Evolutionary conservation across 2,797 vertebrate genomes (phyloP).

Genomic region (Hipposideros larvatus): DNA sequence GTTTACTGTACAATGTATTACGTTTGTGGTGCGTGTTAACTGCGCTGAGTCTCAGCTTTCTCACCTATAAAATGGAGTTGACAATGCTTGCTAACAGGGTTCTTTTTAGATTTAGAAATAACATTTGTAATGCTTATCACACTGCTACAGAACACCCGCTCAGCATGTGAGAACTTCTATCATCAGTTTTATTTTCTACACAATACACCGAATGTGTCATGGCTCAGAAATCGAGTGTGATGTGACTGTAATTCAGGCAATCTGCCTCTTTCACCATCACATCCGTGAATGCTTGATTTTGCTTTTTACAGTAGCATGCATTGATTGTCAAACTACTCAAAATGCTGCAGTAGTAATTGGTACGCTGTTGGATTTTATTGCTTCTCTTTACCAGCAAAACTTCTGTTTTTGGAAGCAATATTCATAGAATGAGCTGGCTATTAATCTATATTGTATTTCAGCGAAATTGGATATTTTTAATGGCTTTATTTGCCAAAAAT

Average conservation of each 20-base stretch:
- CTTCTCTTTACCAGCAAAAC: conserved; percentile 58
- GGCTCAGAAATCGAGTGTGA: not conserved
- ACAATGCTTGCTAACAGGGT: not conserved
- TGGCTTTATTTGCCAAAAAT: conserved; percentile 54
- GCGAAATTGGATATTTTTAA: conserved; percentile 59
- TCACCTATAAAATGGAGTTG: not conserved
- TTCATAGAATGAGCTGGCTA: conserved; percentile 70
- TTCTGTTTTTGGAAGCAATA: conserved; percentile 68
- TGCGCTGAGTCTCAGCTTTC: not conserved
- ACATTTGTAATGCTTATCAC: not conserved
- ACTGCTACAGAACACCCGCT: fast-evolving
- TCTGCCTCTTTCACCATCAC: not conserved
- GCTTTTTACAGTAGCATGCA: not conserved
- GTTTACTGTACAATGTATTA: fast-evolving
- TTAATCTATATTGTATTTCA: conserved; percentile 67
- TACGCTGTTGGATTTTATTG: conserved; percentile 54
- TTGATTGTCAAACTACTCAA: not conserved
- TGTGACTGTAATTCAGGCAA: not conserved
- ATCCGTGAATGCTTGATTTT: not conserved
- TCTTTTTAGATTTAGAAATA: conserved; percentile 7
- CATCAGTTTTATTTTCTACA: not conserved
- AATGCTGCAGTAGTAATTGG: not conserved
- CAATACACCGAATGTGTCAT: not conserved
- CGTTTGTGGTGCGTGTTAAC: not conserved
- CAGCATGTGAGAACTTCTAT: not conserved